These are phyloP conservation scores for Parauchenoglanis ngamensis DNA, from an alignment of 2,797 vertebrate species.

Conservation along the genomic window DNA sequence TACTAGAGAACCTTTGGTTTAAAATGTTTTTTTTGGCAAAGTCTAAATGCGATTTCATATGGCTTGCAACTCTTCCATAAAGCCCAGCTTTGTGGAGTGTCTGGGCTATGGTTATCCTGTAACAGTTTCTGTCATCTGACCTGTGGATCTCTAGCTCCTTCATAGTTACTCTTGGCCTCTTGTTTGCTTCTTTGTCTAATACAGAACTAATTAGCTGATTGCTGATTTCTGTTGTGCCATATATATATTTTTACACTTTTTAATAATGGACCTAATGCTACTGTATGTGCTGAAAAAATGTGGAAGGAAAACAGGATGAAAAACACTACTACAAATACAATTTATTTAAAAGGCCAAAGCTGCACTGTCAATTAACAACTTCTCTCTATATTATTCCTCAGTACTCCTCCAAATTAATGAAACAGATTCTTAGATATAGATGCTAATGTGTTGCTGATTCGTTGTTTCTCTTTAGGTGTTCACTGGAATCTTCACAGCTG, in stretches of 20 bases:
- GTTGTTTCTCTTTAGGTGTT: constrained; percentile 79
- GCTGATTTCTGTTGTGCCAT: not conserved
- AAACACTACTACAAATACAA: not conserved
- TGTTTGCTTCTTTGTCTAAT: constrained; percentile 6
- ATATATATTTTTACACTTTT: too few species aligned
- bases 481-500: constrained; percentile 95
- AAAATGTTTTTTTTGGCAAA: not conserved
- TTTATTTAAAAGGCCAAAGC: not conserved
- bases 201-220: not conserved
- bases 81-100: not conserved
- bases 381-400: not conserved
- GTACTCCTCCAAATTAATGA: not conserved
- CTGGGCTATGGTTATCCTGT: not conserved
- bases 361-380: not conserved
- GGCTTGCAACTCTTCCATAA: not conserved
- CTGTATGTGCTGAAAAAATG: too few species aligned
- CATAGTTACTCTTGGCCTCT: not conserved
- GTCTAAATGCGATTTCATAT: not conserved
- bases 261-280: too few species aligned
- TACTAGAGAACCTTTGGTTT: not conserved
- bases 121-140: not conserved
- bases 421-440: not conserved
- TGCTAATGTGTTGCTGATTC: not conserved
- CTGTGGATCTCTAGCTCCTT: not conserved
- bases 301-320: not conserved